phyloP scores from a whole-genome alignment of 2,113 vertebrate species.

The Stigmatopora argus region DNA sequence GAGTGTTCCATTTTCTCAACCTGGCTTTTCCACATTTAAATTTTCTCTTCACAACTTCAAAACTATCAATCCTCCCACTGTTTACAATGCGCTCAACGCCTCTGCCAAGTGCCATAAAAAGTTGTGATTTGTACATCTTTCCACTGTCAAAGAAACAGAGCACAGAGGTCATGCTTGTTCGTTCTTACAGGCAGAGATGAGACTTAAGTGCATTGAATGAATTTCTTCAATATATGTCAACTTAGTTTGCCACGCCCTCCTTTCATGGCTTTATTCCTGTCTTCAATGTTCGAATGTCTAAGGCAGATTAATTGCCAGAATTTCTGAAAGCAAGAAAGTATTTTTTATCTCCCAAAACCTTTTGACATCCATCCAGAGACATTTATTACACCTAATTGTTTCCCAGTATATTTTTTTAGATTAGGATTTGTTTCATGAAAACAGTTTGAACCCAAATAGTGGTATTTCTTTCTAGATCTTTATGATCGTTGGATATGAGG shows the following conservation, averaged over 20 bases:
- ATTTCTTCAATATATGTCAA: constrained; percentile 8
- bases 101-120: constrained; percentile 33
- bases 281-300: constrained; percentile 27
- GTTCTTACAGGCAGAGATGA: neutral
- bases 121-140: neutral
- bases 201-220: constrained; percentile 19
- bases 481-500: constrained; percentile 20
- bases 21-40: neutral
- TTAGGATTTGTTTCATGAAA: constrained; percentile 36
- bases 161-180: neutral
- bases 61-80: neutral
- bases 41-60: constrained; percentile 10
- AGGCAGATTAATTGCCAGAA: constrained; percentile 3
- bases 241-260: neutral
- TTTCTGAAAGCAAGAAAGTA: constrained; percentile 8
- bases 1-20: neutral
- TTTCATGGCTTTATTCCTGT: constrained; percentile 21
- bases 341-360: constrained; percentile 15
- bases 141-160: constrained; percentile 1
- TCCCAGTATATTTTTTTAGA: constrained; percentile 30
- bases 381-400: neutral
- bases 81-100: neutral
- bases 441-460: constrained; percentile 28
- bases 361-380: constrained; percentile 13
- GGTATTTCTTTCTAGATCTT: constrained; percentile 2